Evolutionary conservation across 2,888 invertebrate species (phyloP).

Genomic region (Periphyllus acericola): DNA sequence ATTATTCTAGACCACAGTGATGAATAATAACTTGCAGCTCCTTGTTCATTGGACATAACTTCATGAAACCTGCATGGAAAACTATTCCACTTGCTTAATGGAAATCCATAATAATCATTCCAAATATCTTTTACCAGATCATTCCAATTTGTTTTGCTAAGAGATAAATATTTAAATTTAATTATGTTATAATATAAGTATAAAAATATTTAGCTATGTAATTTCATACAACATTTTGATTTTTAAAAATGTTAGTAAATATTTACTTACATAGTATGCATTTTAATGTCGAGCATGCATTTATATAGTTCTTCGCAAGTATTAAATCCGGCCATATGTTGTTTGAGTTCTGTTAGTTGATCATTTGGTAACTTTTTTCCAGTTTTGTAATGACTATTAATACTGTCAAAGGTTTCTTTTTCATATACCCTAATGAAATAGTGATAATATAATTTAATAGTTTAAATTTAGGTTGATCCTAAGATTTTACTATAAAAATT

Average conservation of each 20-base stretch:
- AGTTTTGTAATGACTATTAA: constrained; percentile 81
- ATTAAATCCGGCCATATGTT: constrained; percentile 82
- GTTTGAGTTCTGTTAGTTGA: constrained; percentile 74
- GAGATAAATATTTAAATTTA: constrained; percentile 60
- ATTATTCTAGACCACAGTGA: constrained; percentile 87
- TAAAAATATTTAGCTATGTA: not conserved
- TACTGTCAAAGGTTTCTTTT: constrained; percentile 70
- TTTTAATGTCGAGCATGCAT: constrained; percentile 76
- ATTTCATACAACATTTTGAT: not conserved
- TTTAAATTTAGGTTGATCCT: not conserved
- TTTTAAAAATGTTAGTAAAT: not conserved
- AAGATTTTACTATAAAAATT: constrained; percentile 26
- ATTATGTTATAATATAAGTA: not conserved
- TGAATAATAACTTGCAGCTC: constrained; percentile 82
- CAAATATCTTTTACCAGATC: constrained; percentile 81
- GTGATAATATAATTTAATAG: not conserved
- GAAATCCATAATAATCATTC: constrained; percentile 82
- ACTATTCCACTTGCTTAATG: constrained; percentile 80
- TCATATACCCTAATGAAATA: constrained; percentile 72
- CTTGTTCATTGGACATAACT: constrained; percentile 85
- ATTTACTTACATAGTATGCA: constrained; percentile 68
- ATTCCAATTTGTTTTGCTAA: constrained; percentile 80
- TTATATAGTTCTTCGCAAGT: constrained; percentile 84
- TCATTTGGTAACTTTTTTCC: constrained; percentile 78
- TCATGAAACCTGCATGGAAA: constrained; percentile 87